Percentiles rank a stretch among this genome's conserved stretches.
Evolutionary conservation across 30 jellyfish, hydroid and myxozoan genomes (phyloP).

Genomic region (Pelagia noctiluca): DNA sequence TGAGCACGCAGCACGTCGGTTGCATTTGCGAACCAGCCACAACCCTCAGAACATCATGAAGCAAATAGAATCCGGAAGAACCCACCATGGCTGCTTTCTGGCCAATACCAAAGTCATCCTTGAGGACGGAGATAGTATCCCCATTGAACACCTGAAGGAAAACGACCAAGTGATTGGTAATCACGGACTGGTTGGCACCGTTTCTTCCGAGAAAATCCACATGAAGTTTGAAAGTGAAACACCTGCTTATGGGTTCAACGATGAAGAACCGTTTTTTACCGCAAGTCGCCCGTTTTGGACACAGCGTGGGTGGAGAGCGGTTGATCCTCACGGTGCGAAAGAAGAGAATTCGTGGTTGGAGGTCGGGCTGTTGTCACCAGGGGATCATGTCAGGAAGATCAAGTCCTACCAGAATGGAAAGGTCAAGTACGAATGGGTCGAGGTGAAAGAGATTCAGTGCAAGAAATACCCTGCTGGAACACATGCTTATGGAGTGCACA

Average conservation of each 20-base stretch:
- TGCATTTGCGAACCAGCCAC: conserved; percentile 9
- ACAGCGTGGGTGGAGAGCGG: conserved; percentile 77
- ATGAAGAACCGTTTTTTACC: conserved; percentile 37
- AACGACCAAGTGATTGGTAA: conserved; percentile 25
- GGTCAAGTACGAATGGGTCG: conserved; percentile 42
- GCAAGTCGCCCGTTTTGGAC: conserved; percentile 75
- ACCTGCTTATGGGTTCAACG: conserved; percentile 57
- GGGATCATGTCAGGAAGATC: conserved; percentile 50
- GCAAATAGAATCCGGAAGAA: neutral
- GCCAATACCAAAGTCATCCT: conserved; percentile 34
- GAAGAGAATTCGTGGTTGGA: conserved; percentile 57
- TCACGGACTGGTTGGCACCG: conserved; percentile 28
- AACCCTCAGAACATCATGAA: conserved; percentile 2
- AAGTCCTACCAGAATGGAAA: conserved; percentile 7
- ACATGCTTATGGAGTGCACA: conserved; percentile 52
- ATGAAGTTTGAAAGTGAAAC: conserved; percentile 22
- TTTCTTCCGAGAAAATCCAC: conserved; percentile 56
- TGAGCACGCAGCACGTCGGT: conserved; percentile 16
- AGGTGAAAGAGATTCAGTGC: conserved; percentile 20
- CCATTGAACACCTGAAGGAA: conserved; percentile 41
- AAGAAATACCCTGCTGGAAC: conserved; percentile 53
- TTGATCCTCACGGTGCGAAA: conserved; percentile 55
- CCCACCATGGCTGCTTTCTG: conserved; percentile 28
- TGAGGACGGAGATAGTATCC: neutral
- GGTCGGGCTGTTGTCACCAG: conserved; percentile 67